Evolutionary conservation across 2,888 invertebrate species (phyloP), one percentile per base, ranked within the genome.

Genomic region (Tolmerus cingulatus): DNA sequence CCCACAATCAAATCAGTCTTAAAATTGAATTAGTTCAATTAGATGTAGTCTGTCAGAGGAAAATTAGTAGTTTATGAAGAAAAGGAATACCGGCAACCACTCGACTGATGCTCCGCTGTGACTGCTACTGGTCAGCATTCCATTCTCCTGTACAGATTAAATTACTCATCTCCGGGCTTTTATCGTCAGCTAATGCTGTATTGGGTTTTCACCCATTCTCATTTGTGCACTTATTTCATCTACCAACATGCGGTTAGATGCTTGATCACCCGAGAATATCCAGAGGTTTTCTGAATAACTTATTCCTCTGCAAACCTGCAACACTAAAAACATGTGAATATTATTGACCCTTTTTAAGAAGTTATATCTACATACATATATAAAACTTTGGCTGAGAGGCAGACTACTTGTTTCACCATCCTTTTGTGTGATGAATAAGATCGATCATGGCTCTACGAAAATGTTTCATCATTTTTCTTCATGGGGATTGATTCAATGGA

Each of bases 1-100:
- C 74, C 85, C 85, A 85, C 74, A 85, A 85, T 85, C 85, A 74
- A 74, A 85, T 74, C 74, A 85, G 74, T 12, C 74, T 74, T 74
- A 85, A 85, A 85, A 85, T 85, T 85, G 85, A 85, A 85, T 85
- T 85, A 85, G 85, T 85, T 43, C 85, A 85, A 85, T 85, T 85
- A 85, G 57, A 85, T n/a, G 51, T 51, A 51, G 51, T 51, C 74
- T 16, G 43, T 74, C 74, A 74, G 74, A 34, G 85, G 27, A 27
- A 74, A 82, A 82, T 85, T 74, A 85, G 85, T 74, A 19, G 74
- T 85, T 85, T 85, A 85, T 37, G 14, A 85, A 85, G 85, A 85
- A 74, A 66, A 74, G 37, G 40, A 74, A 40, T 34, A n/a, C 57
- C 85, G 74, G 30, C 74, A 66, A 19, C 82, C 19, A 66, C 27